These are phyloP conservation scores for Apeira syringaria DNA, from an alignment of 2,888 invertebrate species.

Conservation along the genomic window DNA sequence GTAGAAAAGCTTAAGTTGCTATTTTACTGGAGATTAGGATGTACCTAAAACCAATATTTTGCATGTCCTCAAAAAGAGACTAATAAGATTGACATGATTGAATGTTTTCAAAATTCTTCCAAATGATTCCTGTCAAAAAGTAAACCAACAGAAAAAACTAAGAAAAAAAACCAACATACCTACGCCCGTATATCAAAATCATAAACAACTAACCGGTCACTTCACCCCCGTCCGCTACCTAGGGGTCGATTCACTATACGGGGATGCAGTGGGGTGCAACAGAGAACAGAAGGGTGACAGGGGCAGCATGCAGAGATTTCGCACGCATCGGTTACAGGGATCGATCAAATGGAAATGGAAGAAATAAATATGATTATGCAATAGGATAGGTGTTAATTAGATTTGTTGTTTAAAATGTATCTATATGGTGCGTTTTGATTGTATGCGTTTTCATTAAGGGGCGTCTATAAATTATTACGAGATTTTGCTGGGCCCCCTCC, in stretches of 20 bases:
- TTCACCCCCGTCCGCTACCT: slow-evolving; percentile 9
- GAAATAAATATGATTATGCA: slow-evolving; percentile 18
- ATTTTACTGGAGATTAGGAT: no score
- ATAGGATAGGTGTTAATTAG: slow-evolving; percentile 4
- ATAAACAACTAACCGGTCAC: slow-evolving; percentile 20
- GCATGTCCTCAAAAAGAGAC: no score
- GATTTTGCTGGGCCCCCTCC: no score
- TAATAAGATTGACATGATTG: no score
- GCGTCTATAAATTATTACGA: no score
- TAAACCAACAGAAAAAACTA: no score
- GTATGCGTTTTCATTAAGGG: no score
- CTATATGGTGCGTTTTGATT: no score
- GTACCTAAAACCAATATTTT: no score
- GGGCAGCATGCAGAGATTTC: slow-evolving; percentile 32
- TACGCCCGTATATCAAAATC: slow-evolving; percentile 15
- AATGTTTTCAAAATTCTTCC: no score
- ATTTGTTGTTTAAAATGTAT: not conserved
- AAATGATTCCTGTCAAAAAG: no score
- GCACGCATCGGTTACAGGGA: slow-evolving; percentile 29
- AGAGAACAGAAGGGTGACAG: slow-evolving; percentile 24
- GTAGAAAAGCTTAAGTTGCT: no score
- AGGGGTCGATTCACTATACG: slow-evolving; percentile 7
- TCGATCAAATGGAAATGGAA: slow-evolving; percentile 13
- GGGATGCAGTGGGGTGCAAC: slow-evolving; percentile 25
- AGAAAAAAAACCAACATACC: not conserved